These are phyloP conservation scores for Distichodus sexfasciatus DNA, from an alignment of 2,797 vertebrate genomes.

Conservation along the genomic window DNA sequence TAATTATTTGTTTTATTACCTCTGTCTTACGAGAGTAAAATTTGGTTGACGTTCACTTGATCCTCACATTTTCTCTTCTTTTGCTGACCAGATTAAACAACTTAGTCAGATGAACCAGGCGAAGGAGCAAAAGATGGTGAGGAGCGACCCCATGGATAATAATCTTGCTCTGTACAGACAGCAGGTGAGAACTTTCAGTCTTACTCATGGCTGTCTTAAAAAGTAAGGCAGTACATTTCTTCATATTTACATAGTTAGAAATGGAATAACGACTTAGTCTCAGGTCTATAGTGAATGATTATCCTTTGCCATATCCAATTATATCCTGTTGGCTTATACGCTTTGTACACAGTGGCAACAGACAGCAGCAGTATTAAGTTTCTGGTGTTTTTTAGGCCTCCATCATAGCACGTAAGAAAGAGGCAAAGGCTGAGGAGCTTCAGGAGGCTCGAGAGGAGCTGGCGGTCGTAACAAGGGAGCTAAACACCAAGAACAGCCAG, in stretches of 20 bases:
- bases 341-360: too few species aligned
- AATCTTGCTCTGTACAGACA: constrained; percentile 90
- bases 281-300: too few species aligned
- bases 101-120: constrained; percentile 82
- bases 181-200: constrained; percentile 75
- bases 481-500: constrained; percentile 80
- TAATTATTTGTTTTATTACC: too few species aligned
- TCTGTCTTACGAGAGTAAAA: too few species aligned
- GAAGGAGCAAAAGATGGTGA: constrained; percentile 92
- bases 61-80: background rate
- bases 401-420: constrained; percentile 90
- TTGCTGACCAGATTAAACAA: constrained; percentile 85
- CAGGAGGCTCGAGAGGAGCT: constrained; percentile 91
- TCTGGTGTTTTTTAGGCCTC: constrained; percentile 77
- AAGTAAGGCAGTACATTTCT: too few species aligned
- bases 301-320: too few species aligned
- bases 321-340: too few species aligned
- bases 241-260: too few species aligned
- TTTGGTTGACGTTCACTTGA: too few species aligned
- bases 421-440: constrained; percentile 90
- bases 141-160: constrained; percentile 87
- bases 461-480: constrained; percentile 76
- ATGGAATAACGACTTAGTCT: too few species aligned
- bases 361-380: background rate
- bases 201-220: background rate